These are phyloP conservation scores for Tinea pellionella DNA, from an alignment of 2,888 invertebrate genomes.

Conservation along the genomic window DNA sequence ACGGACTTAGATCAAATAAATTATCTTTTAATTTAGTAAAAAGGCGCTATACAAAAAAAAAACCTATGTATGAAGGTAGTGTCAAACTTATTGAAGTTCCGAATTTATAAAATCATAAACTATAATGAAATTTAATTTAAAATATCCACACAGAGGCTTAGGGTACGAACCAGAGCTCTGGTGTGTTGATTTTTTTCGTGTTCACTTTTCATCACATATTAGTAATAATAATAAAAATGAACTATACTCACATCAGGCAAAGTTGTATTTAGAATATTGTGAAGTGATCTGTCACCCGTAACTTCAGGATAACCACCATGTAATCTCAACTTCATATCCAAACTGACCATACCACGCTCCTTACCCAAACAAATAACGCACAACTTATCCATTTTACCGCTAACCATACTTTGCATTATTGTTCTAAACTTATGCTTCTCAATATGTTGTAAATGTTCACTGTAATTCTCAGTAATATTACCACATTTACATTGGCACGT, in stretches of 20 bases:
- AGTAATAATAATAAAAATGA: too few species aligned
- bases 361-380: constrained; percentile 47
- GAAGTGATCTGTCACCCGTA: constrained; percentile 37
- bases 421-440: constrained; percentile 54
- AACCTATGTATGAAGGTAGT: too few species aligned
- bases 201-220: too few species aligned
- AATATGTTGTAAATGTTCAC: constrained; percentile 40
- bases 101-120: too few species aligned
- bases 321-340: constrained; percentile 37
- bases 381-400: constrained; percentile 35
- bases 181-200: too few species aligned
- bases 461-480: constrained; percentile 24
- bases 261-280: constrained; percentile 35
- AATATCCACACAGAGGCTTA: too few species aligned
- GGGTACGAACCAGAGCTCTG: too few species aligned
- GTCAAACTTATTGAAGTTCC: too few species aligned
- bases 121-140: too few species aligned
- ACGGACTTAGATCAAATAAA: too few species aligned
- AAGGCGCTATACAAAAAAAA: too few species aligned
- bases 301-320: constrained; percentile 48
- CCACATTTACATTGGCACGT: constrained; percentile 42
- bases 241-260: constrained; percentile 46
- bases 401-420: constrained; percentile 37
- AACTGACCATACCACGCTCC: constrained; percentile 25
- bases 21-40: too few species aligned